Conservation (phyloP, 2,113 vertebrate species). For the Eublepharis macularius region DNA sequence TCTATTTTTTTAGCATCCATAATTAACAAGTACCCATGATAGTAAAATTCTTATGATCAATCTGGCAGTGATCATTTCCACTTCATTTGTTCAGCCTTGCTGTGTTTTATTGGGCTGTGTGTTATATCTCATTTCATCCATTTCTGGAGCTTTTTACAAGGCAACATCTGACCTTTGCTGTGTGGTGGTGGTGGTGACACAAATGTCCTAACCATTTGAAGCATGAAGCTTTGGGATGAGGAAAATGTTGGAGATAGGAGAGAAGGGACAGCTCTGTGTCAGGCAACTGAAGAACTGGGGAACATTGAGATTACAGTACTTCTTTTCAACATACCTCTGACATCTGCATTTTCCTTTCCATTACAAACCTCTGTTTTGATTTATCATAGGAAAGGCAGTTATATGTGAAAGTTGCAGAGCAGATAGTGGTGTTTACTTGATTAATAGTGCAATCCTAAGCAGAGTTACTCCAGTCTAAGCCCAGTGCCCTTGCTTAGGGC, state of each 20-base stretch:
- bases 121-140: constrained; percentile 22
- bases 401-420: too few relatives aligned
- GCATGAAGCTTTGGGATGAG: neutral
- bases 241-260: neutral
- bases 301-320: neutral
- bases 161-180: neutral
- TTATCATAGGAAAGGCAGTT: too few relatives aligned
- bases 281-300: neutral
- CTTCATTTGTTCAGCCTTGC: constrained; percentile 38
- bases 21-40: constrained; percentile 46
- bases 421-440: too few relatives aligned
- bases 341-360: too few relatives aligned
- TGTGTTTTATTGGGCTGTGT: constrained; percentile 39
- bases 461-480: too few relatives aligned
- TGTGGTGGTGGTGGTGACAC: too few relatives aligned
- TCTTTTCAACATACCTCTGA: too few relatives aligned
- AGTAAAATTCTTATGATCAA: constrained; percentile 45
- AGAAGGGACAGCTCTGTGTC: neutral
- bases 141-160: constrained; percentile 39
- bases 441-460: too few relatives aligned
- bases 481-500: too few relatives aligned
- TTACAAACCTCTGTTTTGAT: too few relatives aligned
- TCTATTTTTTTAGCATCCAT: constrained; percentile 36
- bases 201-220: neutral
- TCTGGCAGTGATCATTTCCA: constrained; percentile 42